These are phyloP conservation scores for Piscicola geometra DNA, from an alignment of 2,888 invertebrate genomes.

Conservation along the genomic window DNA sequence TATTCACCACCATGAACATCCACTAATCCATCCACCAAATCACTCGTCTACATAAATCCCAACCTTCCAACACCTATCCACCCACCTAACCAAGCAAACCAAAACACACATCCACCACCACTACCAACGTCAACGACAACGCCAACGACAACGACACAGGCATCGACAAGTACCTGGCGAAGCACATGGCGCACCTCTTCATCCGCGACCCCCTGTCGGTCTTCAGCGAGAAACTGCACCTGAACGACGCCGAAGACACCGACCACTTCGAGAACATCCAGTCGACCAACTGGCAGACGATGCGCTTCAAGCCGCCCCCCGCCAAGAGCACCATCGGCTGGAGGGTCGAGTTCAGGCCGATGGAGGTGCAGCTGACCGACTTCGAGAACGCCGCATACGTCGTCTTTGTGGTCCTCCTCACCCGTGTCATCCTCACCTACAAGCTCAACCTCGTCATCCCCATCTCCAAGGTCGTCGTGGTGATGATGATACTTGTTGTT, in stretches of 20 bases:
- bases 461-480: conserved; percentile 74
- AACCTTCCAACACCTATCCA: too few relatives aligned
- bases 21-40: too few relatives aligned
- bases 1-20: too few relatives aligned
- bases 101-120: background rate
- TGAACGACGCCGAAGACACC: conserved; percentile 84
- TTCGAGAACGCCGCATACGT: conserved; percentile 99
- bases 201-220: conserved; percentile 92
- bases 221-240: conserved; percentile 88
- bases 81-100: background rate
- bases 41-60: too few relatives aligned
- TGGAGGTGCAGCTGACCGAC: conserved; percentile 86
- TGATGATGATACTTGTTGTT: background rate
- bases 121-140: too few relatives aligned
- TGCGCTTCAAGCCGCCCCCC: conserved; percentile 93
- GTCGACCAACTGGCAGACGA: conserved; percentile 98
- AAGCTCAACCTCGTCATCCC: conserved; percentile 92
- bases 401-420: conserved; percentile 92
- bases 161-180: conserved; percentile 85
- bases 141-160: conserved; percentile 52
- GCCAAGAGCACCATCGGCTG: conserved; percentile 88
- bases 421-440: conserved; percentile 91
- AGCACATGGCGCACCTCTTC: conserved; percentile 95
- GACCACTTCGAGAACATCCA: conserved; percentile 99
- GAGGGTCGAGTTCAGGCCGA: conserved; percentile 98